A percentile compares a stretch with the other conserved stretches of the same genome.
Evolutionary conservation across 2,797 vertebrate genomes (phyloP).

Genomic region (Triplophysa yarkandensis): DNA sequence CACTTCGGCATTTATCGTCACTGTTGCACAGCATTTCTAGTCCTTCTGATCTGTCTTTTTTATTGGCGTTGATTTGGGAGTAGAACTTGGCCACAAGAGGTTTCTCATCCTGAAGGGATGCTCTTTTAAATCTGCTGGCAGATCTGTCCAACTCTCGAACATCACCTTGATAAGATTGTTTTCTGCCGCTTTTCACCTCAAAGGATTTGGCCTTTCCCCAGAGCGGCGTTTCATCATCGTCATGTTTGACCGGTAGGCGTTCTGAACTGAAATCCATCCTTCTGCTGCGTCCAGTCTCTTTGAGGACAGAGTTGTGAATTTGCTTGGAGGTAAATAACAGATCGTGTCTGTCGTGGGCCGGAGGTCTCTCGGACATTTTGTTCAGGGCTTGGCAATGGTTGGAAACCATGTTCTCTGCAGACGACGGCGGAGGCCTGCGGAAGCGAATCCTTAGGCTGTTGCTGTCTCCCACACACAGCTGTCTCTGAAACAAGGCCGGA

Average conservation of each 20-base stretch:
- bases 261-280: constrained; percentile 64
- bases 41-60: constrained; percentile 65
- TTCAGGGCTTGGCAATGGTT: constrained; percentile 65
- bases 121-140: constrained; percentile 77
- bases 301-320: constrained; percentile 72
- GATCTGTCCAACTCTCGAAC: constrained; percentile 67
- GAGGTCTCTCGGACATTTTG: constrained; percentile 65
- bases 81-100: constrained; percentile 74
- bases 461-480: constrained; percentile 66
- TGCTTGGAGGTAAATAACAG: constrained; percentile 72
- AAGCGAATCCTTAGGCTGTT: constrained; percentile 65
- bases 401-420: constrained; percentile 61
- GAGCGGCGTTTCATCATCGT: constrained; percentile 60
- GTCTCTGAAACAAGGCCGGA: constrained; percentile 73
- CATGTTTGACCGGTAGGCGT: constrained; percentile 62
- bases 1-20: constrained; percentile 56
- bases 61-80: constrained; percentile 66
- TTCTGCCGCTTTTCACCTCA: constrained; percentile 72
- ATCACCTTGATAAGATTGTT: constrained; percentile 81
- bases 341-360: constrained; percentile 62
- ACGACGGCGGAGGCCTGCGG: constrained; percentile 68
- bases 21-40: constrained; percentile 48
- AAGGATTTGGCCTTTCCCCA: constrained; percentile 78
- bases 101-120: constrained; percentile 79
- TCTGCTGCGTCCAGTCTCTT: constrained; percentile 63